Evolutionary conservation across 64 coral and sea anemone species (phyloP).

Genomic region (Pocillopora verrucosa): DNA sequence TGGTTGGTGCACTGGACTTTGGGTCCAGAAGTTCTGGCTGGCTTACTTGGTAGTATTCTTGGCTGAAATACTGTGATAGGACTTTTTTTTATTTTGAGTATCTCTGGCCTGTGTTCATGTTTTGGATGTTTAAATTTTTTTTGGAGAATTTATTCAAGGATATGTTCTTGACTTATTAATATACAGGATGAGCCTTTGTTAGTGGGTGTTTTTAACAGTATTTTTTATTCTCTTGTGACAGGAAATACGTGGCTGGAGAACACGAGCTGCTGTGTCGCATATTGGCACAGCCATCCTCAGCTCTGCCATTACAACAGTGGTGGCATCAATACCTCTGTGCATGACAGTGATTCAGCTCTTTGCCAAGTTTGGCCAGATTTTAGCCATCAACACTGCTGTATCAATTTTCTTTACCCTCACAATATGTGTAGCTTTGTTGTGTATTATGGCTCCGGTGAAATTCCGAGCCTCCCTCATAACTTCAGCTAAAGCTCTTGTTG

Average conservation of each 20-base stretch:
- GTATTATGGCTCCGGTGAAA: conserved; percentile 63
- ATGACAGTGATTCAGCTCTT: conserved; percentile 85
- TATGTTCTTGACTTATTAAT: neutral
- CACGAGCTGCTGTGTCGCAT: conserved; percentile 83
- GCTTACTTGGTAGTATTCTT: too few relatives aligned
- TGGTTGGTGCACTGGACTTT: too few relatives aligned
- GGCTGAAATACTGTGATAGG: too few relatives aligned
- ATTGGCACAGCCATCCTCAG: conserved; percentile 94
- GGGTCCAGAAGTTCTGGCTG: neutral
- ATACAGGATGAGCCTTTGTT: neutral
- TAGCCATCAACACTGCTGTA: conserved; percentile 88
- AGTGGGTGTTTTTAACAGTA: neutral
- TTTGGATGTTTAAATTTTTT: too few relatives aligned
- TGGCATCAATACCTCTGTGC: conserved; percentile 85
- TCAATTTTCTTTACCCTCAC: conserved; percentile 91
- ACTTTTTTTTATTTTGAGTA: too few relatives aligned
- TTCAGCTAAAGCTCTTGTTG: conserved; percentile 27
- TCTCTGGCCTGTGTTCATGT: too few relatives aligned
- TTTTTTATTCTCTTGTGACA: neutral
- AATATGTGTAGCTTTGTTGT: conserved; percentile 77
- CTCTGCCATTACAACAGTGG: conserved; percentile 89
- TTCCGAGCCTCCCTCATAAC: conserved; percentile 48
- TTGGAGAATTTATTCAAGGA: too few relatives aligned
- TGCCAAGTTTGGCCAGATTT: conserved; percentile 93
- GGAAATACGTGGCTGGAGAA: conserved; percentile 75